phyloP scores from a whole-genome alignment of 2,888 invertebrate genomes.

The Ichneumoninae sp. region DNA sequence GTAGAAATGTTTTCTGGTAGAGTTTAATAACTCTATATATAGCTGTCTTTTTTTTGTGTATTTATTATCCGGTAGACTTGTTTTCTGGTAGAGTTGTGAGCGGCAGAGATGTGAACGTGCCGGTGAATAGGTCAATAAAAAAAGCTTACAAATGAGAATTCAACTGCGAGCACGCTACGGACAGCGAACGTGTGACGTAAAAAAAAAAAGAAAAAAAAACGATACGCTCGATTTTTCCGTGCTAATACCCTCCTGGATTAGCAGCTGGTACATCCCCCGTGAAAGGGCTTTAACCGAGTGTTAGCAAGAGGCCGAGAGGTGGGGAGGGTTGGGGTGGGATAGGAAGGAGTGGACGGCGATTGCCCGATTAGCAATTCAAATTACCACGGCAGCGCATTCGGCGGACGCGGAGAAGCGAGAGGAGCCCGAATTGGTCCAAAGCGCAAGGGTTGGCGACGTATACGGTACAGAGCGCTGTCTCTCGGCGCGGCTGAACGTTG shows the following conservation, averaged over 20 bases:
- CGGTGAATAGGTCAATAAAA: not conserved
- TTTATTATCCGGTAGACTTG: too few species aligned
- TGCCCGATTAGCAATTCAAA: constrained; percentile 64
- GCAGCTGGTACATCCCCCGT: constrained; percentile 8
- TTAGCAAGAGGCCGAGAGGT: not conserved
- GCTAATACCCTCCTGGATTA: constrained; percentile 50
- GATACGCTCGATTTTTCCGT: constrained; percentile 31
- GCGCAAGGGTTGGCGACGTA: constrained; percentile 45
- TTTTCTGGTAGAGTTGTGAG: too few species aligned
- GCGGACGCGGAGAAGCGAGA: constrained; percentile 28
- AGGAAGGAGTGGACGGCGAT: constrained; percentile 41
- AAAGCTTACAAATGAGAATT: not conserved
- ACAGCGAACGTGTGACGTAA: not conserved
- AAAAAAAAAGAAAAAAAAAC: constrained; percentile 5
- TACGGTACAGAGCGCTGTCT: not conserved
- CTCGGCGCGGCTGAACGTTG: not conserved
- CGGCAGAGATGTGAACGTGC: too few species aligned
- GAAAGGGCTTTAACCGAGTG: constrained; percentile 34
- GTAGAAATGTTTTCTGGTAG: too few species aligned
- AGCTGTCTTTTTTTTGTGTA: too few species aligned
- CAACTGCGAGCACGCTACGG: not conserved
- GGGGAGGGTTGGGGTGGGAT: constrained; percentile 11
- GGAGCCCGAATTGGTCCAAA: constrained; percentile 56
- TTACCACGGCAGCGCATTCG: constrained; percentile 32
- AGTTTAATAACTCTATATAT: too few species aligned